Conservation (phyloP, 2,888 invertebrate species). For the Drosophila meridiana region DNA sequence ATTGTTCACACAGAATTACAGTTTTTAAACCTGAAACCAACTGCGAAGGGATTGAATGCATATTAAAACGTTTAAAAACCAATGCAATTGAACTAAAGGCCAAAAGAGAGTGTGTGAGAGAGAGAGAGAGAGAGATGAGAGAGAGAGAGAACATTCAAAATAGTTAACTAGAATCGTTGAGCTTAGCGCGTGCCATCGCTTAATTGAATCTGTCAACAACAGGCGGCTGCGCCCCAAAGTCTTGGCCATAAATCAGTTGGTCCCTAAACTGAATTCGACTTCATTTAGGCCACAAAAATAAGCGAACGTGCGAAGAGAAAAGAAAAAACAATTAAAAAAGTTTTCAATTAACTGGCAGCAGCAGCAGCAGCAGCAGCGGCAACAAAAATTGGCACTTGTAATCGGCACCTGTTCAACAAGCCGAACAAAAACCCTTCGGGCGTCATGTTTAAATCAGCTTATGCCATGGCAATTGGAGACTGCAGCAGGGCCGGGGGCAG, state of each 20-base stretch:
- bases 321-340: conserved; percentile 73
- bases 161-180: conserved; percentile 2
- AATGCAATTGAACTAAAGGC: conserved; percentile 31
- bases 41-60: conserved; percentile 35
- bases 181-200: conserved; percentile 42
- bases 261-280: conserved; percentile 50
- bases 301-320: background rate
- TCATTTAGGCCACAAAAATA: conserved; percentile 43
- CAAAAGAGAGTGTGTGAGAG: background rate
- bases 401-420: conserved; percentile 79
- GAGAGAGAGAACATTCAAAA: background rate
- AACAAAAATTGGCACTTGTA: conserved; percentile 73
- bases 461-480: conserved; percentile 27
- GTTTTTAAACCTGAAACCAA: conserved; percentile 47
- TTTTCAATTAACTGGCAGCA: conserved; percentile 74
- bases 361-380: background rate
- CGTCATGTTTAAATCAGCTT: conserved; percentile 54
- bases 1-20: conserved; percentile 51
- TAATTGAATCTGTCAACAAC: conserved; percentile 78
- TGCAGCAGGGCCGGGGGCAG: background rate
- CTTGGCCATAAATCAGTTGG: conserved; percentile 65
- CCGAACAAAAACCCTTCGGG: conserved; percentile 52
- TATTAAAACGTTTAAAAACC: conserved; percentile 29
- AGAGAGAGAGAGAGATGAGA: background rate
- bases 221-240: conserved; percentile 37